Evolutionary conservation across 2,113 vertebrate genomes (phyloP).

Genomic region (Rostratula benghalensis): DNA sequence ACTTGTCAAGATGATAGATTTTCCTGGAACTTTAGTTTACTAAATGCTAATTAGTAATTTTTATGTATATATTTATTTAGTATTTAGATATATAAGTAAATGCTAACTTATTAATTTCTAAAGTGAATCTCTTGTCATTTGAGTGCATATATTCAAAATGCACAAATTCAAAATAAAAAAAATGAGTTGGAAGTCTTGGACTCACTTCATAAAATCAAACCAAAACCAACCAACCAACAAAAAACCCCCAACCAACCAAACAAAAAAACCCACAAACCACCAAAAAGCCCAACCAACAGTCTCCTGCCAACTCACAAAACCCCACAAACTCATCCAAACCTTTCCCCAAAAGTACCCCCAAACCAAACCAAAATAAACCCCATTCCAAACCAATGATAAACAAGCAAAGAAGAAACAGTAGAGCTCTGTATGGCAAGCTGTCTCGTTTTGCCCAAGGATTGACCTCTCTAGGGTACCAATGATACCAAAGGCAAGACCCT

Average conservation of each 20-base stretch:
- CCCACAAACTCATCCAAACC: background rate
- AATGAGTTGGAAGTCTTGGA: background rate
- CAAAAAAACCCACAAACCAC: too few relatives aligned
- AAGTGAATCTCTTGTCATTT: background rate
- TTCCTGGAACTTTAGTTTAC: background rate
- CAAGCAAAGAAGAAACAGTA: background rate
- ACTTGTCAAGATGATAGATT: background rate
- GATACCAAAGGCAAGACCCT: background rate
- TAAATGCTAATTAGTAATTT: background rate
- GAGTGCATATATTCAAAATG: background rate
- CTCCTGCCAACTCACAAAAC: too few relatives aligned
- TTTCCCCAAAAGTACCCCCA: background rate
- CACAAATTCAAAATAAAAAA: too few relatives aligned
- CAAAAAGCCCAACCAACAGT: too few relatives aligned
- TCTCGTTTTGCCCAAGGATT: background rate
- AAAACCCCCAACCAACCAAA: background rate
- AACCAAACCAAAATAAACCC: background rate
- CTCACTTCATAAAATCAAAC: background rate
- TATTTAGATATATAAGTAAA: too few relatives aligned
- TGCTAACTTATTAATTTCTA: background rate
- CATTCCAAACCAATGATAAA: background rate
- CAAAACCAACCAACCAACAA: too few relatives aligned
- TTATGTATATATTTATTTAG: too few relatives aligned
- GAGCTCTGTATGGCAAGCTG: background rate
- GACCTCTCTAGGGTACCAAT: background rate